Conservation (phyloP, 1,140 invertebrate species). For the Helicorthomorpha holstii region DNA sequence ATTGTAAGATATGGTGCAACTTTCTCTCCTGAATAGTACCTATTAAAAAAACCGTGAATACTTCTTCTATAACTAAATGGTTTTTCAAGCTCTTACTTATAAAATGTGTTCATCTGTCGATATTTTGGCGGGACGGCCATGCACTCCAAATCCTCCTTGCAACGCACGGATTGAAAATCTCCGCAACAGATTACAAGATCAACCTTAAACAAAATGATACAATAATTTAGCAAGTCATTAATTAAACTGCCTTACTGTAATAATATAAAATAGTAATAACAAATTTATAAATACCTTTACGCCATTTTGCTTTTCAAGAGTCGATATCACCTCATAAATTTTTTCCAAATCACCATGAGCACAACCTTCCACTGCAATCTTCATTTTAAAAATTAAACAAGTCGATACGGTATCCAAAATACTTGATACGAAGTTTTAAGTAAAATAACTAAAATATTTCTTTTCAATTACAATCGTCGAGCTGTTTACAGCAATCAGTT, state of each 20-base stretch:
- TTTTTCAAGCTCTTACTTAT: constrained; percentile 50
- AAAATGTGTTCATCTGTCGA: constrained; percentile 77
- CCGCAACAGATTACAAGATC: constrained; percentile 93
- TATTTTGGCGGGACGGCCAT: constrained; percentile 95
- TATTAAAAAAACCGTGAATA: constrained; percentile 20
- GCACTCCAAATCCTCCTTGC: constrained; percentile 34
- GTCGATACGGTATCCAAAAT: too few relatives aligned
- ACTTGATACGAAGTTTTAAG: too few relatives aligned
- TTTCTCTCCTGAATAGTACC: constrained; percentile 90
- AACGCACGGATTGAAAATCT: constrained; percentile 70
- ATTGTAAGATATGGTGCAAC: constrained; percentile 79
- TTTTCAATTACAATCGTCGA: too few relatives aligned
- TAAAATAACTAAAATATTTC: too few relatives aligned
- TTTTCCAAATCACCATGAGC: constrained; percentile 91
- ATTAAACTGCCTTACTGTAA: too few relatives aligned
- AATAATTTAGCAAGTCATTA: neutral
- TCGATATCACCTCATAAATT: constrained; percentile 71
- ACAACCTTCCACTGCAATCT: constrained; percentile 91
- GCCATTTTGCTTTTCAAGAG: constrained; percentile 38
- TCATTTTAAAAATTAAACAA: constrained; percentile 62
- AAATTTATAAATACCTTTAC: constrained; percentile 36
- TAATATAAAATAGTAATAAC: neutral
- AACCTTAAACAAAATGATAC: constrained; percentile 19
- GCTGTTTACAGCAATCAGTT: too few relatives aligned
- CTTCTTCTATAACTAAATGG: neutral